These are phyloP conservation scores for Papilio machaon DNA, from an alignment of 1,140 invertebrate genomes.

Conservation along the genomic window DNA sequence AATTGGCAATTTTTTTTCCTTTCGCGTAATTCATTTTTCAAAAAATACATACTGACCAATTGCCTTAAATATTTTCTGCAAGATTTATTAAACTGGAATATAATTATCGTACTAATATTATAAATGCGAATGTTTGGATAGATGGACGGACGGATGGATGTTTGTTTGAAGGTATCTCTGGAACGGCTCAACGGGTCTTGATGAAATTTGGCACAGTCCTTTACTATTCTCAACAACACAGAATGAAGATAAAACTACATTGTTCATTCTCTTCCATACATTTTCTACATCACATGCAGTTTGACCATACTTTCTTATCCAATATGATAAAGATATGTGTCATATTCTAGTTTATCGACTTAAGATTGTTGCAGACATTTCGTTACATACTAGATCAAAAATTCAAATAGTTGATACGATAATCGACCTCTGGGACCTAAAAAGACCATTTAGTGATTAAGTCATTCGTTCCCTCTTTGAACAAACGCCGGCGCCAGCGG, in stretches of 20 bases:
- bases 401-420: background rate
- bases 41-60: background rate
- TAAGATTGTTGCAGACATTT: too few species aligned
- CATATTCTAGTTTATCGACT: too few species aligned
- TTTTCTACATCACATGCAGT: background rate
- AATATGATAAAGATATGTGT: background rate
- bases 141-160: too few species aligned
- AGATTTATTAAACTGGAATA: too few species aligned
- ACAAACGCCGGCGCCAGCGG: constrained; percentile 27
- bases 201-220: too few species aligned
- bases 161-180: too few species aligned
- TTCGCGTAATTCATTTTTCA: background rate
- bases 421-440: background rate
- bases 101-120: too few species aligned
- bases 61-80: background rate
- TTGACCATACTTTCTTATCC: background rate
- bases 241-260: background rate
- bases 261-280: background rate
- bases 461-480: background rate
- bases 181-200: too few species aligned
- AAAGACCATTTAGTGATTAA: background rate
- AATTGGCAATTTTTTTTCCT: background rate
- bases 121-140: too few species aligned
- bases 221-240: background rate
- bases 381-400: background rate